Evolutionary conservation across 2,797 vertebrate genomes (phyloP).

Genomic region (Notolepis coatsorum): DNA sequence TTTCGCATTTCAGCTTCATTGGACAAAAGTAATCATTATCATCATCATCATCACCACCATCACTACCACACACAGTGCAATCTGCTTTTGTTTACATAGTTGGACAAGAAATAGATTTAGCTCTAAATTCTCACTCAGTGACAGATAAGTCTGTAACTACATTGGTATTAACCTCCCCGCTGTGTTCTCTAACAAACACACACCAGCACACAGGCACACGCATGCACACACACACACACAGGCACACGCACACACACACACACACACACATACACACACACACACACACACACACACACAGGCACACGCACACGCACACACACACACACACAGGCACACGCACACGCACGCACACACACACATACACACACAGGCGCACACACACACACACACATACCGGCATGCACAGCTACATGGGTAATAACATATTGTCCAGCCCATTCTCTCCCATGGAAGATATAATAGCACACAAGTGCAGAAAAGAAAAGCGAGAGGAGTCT

Average conservation of each 20-base stretch:
- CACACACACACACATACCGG: background rate
- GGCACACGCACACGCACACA: background rate
- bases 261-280: background rate
- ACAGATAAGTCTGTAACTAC: no score
- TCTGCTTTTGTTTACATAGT: no score
- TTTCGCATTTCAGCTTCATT: no score
- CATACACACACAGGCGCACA: background rate
- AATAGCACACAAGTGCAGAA: slow-evolving; percentile 19
- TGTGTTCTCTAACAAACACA: no score
- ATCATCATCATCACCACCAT: no score
- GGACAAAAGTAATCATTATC: no score
- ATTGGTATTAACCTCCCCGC: no score
- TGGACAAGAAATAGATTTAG: no score
- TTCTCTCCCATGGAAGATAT: slow-evolving; percentile 26
- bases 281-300: background rate
- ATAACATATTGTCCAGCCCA: slow-evolving; percentile 14
- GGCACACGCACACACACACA: background rate
- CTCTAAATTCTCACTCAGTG: no score
- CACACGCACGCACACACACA: background rate
- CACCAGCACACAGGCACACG: background rate
- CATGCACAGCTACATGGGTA: slow-evolving; percentile 4
- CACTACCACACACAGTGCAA: no score
- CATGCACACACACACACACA: background rate
- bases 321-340: background rate
- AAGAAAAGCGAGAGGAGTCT: slow-evolving; percentile 50